Evolutionary conservation across 2,888 invertebrate species (phyloP), one percentile per base, ranked within the genome.

Genomic region (Lepeophtheirus nordmannii): DNA sequence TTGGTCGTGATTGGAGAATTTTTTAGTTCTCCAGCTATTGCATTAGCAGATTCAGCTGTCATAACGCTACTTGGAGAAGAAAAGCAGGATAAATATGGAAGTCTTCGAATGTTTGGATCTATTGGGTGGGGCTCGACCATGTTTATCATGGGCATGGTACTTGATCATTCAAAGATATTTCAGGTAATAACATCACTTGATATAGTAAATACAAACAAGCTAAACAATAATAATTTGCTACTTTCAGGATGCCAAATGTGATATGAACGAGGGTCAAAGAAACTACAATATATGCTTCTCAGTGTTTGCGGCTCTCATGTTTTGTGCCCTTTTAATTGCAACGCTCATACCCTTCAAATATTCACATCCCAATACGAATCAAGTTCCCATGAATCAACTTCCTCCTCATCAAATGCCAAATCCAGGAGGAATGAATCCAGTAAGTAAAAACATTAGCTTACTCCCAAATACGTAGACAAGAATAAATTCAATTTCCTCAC

Each of bases 221-320:
- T n/a, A n/a, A n/a, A n/a, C n/a, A n/a, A n/a, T n/a, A n/a, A n/a
- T n/a, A n/a, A n/a, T n/a, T n/a, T n/a, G n/a, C n/a, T n/a, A n/a
- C n/a, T 38, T 68, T 63, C 83, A 88, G 72, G 91, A 92, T 76
- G 92, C 92, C 0, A 94, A 93, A 73, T 86, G 74, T 57, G 74
- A 73, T 0, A 89, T 90, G 10, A 88, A 89, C 72, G 81, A 83
- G 68, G 85, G 87, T 74, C 97, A 98, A 77, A 91, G 94, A 76
- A 98, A 98, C 78, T 98, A 98, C 78, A 93, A 92, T 41, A 90
- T 97, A 70, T 98, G 97, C 76, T 98, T 98, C 77, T 91, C 94
- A 12, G 92, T 93, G 59, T 98, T 98, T 78, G 89, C 92, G 20
- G 88, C 96, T 39, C 80, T 98, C 39, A 97, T 97, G 93, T 87